These are phyloP conservation scores for Microtus oregoni DNA, from an alignment of 2,113 vertebrate genomes.

Conservation along the genomic window DNA sequence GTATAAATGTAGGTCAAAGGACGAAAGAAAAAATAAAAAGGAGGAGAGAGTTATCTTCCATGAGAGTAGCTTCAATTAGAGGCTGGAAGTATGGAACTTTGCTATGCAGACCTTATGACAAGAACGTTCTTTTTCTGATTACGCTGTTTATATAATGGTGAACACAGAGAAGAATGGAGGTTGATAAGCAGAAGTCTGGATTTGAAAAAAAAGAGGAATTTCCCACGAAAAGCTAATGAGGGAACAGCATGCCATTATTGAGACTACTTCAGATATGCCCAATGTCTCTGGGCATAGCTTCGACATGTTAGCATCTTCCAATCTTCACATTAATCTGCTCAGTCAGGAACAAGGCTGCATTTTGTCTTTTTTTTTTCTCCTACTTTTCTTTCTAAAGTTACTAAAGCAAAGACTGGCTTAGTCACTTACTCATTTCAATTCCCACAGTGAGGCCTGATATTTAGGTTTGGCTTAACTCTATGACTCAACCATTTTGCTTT, in stretches of 20 bases:
- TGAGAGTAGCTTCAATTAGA: not conserved
- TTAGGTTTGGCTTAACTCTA: not conserved
- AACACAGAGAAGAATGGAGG: not conserved
- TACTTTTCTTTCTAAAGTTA: not conserved
- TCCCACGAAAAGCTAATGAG: not conserved
- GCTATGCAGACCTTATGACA: not conserved
- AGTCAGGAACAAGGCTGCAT: not conserved
- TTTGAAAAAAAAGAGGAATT: slow-evolving; percentile 21
- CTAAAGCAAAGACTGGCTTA: not conserved
- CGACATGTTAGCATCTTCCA: not conserved
- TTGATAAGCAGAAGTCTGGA: slow-evolving; percentile 30
- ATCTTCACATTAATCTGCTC: not conserved
- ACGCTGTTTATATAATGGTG: not conserved
- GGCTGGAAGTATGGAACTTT: not conserved
- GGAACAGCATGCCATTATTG: not conserved
- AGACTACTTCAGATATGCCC: not conserved
- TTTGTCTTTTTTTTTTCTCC: not conserved
- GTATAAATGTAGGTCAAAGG: not conserved
- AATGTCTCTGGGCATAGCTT: not conserved
- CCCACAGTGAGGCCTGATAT: not conserved
- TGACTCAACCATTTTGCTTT: not conserved
- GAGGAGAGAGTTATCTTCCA: not conserved
- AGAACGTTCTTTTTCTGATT: not conserved
- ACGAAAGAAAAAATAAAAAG: not conserved
- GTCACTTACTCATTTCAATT: not conserved